Evolutionary conservation across 1,140 invertebrate species (phyloP), one percentile per base, ranked within the genome.

Genomic region (Phymastichus coffea): DNA sequence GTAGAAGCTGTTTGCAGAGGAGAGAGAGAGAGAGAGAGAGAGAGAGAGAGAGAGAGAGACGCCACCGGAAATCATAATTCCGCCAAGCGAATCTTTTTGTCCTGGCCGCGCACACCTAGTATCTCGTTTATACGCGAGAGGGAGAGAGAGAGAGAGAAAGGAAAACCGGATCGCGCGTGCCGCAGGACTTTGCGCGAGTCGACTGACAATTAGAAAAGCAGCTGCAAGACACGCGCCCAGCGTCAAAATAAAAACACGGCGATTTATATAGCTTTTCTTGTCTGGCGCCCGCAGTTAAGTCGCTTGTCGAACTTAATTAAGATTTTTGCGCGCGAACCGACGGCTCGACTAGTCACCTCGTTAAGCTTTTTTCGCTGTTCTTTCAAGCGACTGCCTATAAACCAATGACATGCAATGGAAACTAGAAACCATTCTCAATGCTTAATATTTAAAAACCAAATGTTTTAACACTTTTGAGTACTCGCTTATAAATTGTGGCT

Each of bases 51-150:
- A 72, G 67, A 74, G 75, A 65, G 55, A 69, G 66, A 73, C 73
- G 71, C 71, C 73, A 73, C 71, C 68, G 73, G 71, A 75, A 74
- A 74, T 71, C 66, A 67, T 70, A 66, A 73, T 72, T 72, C 67
- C 41, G 47, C 22, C 40, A 25, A 35, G 41, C 30, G 12, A 4
- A 4, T 3, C 12, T 2, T 26, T 8, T 3, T 57, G 38, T 22
- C 17, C 53, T 58, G 40, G 46, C 55, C 65, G 53, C 63, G 70
- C 65, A 66, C 67, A 68, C 70, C 53, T 49, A 49, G 48, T 66
- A 62, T n/a, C n/a, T n/a, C n/a, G n/a, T n/a, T n/a, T n/a, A n/a
- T n/a, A n/a, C n/a, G n/a, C n/a, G n/a, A n/a, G n/a, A n/a, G n/a
- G n/a, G n/a, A n/a, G n/a, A n/a, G n/a, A n/a, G n/a, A n/a, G n/a